phyloP scores from a whole-genome alignment of 2,888 invertebrate species.

The Ormyrus thymus region DNA sequence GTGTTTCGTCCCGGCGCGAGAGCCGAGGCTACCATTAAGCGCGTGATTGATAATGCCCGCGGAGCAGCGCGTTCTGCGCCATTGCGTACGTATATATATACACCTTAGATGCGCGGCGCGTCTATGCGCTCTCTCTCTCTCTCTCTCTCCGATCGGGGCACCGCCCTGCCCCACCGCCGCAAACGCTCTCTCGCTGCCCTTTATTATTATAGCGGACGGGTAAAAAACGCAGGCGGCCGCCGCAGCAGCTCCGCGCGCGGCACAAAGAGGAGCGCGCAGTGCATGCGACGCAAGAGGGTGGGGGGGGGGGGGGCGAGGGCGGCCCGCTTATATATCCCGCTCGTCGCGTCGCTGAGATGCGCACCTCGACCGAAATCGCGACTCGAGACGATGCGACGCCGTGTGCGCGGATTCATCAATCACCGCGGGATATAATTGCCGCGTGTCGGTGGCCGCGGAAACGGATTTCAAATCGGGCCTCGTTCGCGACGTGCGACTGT shows the following conservation, averaged over 20 bases:
- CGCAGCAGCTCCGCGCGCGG: not conserved
- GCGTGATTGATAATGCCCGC: conserved; percentile 69
- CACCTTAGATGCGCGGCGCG: conserved; percentile 57
- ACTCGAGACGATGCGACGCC: no score
- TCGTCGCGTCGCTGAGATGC: no score
- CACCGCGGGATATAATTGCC: no score
- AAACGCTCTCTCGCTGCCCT: not conserved
- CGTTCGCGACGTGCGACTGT: no score
- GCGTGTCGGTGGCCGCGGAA: no score
- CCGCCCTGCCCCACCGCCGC: not conserved
- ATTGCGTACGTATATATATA: conserved; percentile 59
- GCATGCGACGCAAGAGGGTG: not conserved
- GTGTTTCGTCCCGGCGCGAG: conserved; percentile 8
- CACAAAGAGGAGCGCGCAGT: not conserved
- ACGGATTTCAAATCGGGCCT: no score
- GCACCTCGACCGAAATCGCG: no score
- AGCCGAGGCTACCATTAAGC: conserved; percentile 67
- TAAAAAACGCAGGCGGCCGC: no score
- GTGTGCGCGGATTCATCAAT: no score
- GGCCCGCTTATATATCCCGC: not conserved
- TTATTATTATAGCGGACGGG: conserved; percentile 29
- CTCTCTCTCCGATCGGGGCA: conserved; percentile 61
- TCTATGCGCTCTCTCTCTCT: conserved; percentile 50
- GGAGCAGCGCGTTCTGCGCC: conserved; percentile 66
- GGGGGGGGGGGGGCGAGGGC: not conserved